phyloP scores from a whole-genome alignment of 2,797 vertebrate species.

The Eidolon dupreanum region DNA sequence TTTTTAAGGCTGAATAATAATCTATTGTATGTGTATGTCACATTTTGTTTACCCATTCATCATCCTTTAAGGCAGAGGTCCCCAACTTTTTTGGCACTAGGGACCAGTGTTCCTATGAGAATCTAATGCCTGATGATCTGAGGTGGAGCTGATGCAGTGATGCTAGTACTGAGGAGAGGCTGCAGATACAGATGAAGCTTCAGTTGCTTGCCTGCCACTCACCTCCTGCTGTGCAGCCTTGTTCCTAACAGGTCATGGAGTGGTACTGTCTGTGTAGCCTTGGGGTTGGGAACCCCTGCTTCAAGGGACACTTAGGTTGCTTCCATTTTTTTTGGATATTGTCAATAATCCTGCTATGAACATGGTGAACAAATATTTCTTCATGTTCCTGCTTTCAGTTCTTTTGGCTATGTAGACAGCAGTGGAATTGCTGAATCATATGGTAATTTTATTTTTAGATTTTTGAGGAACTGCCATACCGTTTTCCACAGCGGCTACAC shows the following conservation, averaged over 20 bases:
- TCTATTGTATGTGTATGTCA: neutral
- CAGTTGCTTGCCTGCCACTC: too few relatives aligned
- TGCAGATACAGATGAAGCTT: too few relatives aligned
- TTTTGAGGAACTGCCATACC: neutral
- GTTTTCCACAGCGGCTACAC: neutral
- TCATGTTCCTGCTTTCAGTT: neutral
- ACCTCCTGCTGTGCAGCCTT: too few relatives aligned
- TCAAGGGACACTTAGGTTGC: neutral
- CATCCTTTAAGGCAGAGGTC: too few relatives aligned
- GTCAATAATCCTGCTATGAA: neutral
- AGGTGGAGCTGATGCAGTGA: too few relatives aligned
- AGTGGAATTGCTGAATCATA: neutral
- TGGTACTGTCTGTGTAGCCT: too few relatives aligned
- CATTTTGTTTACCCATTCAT: neutral
- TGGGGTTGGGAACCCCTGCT: too few relatives aligned
- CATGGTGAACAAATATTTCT: neutral
- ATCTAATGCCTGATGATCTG: too few relatives aligned
- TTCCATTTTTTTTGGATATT: neutral
- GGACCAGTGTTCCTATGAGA: too few relatives aligned
- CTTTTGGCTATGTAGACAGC: neutral
- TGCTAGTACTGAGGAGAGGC: too few relatives aligned
- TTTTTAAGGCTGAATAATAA: neutral
- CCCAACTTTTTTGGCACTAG: too few relatives aligned
- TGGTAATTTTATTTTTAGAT: neutral
- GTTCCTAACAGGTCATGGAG: too few relatives aligned